These are phyloP conservation scores for Mustelus asterias DNA, from an alignment of 2,113 vertebrate species.

Conservation along the genomic window DNA sequence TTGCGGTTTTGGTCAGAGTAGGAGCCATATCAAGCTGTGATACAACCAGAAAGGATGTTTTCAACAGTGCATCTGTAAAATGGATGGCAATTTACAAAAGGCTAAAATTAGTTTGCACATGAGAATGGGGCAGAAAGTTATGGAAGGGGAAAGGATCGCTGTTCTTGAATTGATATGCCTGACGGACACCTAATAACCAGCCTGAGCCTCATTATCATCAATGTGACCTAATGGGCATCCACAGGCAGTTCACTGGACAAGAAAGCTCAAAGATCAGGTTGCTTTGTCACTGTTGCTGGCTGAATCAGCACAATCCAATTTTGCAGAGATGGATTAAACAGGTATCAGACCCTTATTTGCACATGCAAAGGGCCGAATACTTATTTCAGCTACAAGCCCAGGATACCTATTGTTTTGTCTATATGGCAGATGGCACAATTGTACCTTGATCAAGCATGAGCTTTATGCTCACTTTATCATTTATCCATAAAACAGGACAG, in stretches of 20 bases:
- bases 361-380: neutral
- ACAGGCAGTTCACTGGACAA: no score
- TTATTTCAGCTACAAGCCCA: neutral
- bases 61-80: no score
- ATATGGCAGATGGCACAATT: neutral
- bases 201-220: neutral
- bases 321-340: neutral
- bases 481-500: neutral
- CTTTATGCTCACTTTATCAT: neutral
- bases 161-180: neutral
- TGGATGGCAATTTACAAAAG: no score
- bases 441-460: neutral
- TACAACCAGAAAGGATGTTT: no score
- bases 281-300: neutral
- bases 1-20: no score
- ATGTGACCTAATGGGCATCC: neutral
- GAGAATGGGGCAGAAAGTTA: neutral
- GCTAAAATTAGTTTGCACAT: neutral
- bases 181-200: neutral
- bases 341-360: neutral
- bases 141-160: neutral
- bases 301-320: neutral
- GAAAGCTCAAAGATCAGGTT: no score
- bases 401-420: neutral
- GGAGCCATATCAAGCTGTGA: no score